phyloP scores from a whole-genome alignment of 2,797 vertebrate genomes.

The Melanotaenia maccullochi region DNA sequence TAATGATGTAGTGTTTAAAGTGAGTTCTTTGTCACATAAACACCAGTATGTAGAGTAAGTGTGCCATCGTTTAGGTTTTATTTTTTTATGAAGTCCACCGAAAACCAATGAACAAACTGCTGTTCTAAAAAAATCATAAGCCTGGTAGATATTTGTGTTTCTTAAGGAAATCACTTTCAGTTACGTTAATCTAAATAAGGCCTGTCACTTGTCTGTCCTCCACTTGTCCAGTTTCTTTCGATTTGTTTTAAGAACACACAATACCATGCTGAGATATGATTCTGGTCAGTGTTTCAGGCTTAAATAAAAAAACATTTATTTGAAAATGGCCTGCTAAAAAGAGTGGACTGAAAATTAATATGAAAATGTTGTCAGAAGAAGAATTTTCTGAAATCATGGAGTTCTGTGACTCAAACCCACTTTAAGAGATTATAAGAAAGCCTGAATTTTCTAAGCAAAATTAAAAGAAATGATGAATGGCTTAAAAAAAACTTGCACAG shows the following conservation, averaged over 20 bases:
- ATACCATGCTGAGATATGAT: too few species aligned
- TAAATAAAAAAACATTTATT: too few species aligned
- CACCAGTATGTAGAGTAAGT: rapidly evolving
- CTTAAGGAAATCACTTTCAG: too few species aligned
- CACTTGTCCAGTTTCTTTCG: too few species aligned
- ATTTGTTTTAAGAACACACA: not conserved
- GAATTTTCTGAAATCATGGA: too few species aligned
- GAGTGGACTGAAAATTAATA: not conserved
- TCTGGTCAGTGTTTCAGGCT: too few species aligned
- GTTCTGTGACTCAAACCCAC: not conserved
- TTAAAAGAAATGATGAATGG: not conserved
- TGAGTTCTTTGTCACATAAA: rapidly evolving
- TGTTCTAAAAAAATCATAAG: not conserved
- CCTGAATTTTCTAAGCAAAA: not conserved
- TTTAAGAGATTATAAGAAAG: not conserved
- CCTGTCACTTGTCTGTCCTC: too few species aligned
- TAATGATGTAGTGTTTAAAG: not conserved
- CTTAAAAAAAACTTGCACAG: too few species aligned
- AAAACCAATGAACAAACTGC: not conserved
- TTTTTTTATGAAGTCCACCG: not conserved
- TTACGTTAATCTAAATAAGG: too few species aligned
- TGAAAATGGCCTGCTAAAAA: not conserved
- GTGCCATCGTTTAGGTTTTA: not conserved
- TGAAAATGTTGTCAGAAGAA: too few species aligned
- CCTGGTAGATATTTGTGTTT: too few species aligned